Conservation (phyloP, 2,888 invertebrate species). For the Thysanoteuthis rhombus region DNA sequence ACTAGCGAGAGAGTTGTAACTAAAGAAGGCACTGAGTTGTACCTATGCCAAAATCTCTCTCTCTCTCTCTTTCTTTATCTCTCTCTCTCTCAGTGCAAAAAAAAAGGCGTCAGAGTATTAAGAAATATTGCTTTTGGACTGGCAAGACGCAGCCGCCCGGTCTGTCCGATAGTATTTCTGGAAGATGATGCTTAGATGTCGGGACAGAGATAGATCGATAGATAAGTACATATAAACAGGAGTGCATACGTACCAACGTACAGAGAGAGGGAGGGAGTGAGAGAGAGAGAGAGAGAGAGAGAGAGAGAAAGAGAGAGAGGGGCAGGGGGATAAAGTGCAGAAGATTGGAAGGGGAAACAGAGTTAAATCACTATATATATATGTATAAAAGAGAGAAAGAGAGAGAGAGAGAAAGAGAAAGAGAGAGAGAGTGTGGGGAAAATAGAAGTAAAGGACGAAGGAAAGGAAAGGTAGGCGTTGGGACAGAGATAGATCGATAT, state of each 20-base stretch:
- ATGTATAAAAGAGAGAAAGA: too few relatives aligned
- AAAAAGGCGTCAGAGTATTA: neutral
- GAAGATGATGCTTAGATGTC: neutral
- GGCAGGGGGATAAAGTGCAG: neutral
- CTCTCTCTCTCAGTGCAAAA: neutral
- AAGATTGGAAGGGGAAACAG: too few relatives aligned
- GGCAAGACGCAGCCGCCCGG: neutral
- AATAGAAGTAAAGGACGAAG: neutral
- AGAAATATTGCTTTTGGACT: neutral
- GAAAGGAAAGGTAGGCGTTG: too few relatives aligned
- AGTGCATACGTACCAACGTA: neutral
- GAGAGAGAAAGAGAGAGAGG: neutral
- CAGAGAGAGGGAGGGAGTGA: neutral
- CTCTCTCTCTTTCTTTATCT: too few relatives aligned
- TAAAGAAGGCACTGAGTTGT: neutral
- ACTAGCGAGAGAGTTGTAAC: neutral
- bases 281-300: neutral
- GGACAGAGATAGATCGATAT: too few relatives aligned
- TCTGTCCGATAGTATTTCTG: neutral
- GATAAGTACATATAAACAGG: neutral
- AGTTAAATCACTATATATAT: too few relatives aligned
- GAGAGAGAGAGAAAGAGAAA: neutral
- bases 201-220: neutral
- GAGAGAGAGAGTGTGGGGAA: neutral
- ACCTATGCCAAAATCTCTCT: neutral